These are phyloP conservation scores for Poecile montanus DNA, from an alignment of 2,797 vertebrate genomes.

Conservation along the genomic window DNA sequence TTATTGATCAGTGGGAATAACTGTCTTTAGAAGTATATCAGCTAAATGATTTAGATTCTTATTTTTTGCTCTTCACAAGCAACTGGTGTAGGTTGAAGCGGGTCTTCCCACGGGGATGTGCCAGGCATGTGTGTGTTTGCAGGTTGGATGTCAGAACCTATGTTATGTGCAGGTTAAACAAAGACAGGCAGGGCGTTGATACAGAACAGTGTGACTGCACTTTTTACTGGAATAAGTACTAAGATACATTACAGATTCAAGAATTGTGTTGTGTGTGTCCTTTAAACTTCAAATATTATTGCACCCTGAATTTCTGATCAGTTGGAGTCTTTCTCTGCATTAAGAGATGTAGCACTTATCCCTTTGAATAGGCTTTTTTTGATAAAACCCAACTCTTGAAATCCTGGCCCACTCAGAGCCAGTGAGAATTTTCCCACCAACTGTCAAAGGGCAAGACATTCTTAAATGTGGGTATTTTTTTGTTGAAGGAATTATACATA, in stretches of 20 bases:
- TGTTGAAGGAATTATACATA: background rate
- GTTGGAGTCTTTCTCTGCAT: background rate
- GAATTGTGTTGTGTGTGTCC: background rate
- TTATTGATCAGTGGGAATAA: background rate
- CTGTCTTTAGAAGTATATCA: background rate
- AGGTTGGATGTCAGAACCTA: background rate
- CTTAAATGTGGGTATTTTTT: background rate
- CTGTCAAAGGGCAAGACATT: background rate
- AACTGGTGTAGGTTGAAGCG: background rate
- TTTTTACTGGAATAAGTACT: background rate
- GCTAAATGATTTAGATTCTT: background rate
- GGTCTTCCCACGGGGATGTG: background rate
- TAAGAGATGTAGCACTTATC: background rate
- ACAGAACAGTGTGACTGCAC: background rate
- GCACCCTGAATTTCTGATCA: background rate
- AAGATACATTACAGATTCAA: background rate
- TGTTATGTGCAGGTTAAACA: background rate
- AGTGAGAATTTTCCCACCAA: background rate
- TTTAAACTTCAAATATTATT: background rate
- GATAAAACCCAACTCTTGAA: background rate
- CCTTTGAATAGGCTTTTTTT: background rate
- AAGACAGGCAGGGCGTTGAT: background rate
- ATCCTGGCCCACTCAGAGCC: background rate
- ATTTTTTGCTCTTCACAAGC: background rate
- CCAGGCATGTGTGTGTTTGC: background rate